Evolutionary conservation across 2,113 vertebrate species (phyloP).

Genomic region (Perca schrenkii): DNA sequence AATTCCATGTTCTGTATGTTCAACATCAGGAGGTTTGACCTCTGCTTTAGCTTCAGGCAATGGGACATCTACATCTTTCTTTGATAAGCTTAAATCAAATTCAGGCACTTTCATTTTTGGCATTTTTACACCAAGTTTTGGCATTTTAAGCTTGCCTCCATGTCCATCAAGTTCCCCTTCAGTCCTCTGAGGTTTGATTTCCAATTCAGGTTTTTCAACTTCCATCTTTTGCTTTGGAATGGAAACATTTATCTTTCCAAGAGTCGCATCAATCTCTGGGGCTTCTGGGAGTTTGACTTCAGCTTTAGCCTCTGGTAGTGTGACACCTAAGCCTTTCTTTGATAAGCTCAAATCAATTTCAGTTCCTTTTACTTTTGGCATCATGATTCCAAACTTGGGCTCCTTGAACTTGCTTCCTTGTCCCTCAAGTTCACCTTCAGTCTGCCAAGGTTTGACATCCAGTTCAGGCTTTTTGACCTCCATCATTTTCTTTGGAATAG

Average conservation of each 20-base stretch:
- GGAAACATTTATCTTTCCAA: too few relatives aligned
- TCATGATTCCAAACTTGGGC: conserved; percentile 34
- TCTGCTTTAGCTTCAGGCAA: conserved; percentile 13
- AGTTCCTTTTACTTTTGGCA: conserved; percentile 33
- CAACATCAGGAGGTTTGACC: neutral
- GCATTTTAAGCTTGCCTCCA: conserved; percentile 50
- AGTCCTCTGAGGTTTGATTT: conserved; percentile 1
- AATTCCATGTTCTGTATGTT: neutral
- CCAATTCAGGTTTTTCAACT: neutral
- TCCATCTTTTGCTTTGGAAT: too few relatives aligned
- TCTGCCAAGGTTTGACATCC: neutral
- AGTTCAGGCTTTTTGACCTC: neutral
- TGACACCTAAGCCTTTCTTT: conserved; percentile 18
- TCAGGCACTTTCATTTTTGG: conserved; percentile 46
- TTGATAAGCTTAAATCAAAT: conserved; percentile 36
- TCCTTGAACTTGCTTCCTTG: conserved; percentile 39
- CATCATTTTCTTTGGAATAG: neutral
- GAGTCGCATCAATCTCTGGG: too few relatives aligned
- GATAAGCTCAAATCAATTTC: conserved; percentile 35
- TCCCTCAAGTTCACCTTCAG: conserved; percentile 32
- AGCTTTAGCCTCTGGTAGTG: conserved; percentile 28
- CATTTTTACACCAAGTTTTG: conserved; percentile 43
- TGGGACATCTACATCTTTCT: conserved; percentile 19
- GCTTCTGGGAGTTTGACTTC: neutral
- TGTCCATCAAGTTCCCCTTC: conserved; percentile 24